Evolutionary conservation across 1,140 invertebrate species (phyloP), one percentile per base, ranked within the genome.

Genomic region (Antheraea mylitta): DNA sequence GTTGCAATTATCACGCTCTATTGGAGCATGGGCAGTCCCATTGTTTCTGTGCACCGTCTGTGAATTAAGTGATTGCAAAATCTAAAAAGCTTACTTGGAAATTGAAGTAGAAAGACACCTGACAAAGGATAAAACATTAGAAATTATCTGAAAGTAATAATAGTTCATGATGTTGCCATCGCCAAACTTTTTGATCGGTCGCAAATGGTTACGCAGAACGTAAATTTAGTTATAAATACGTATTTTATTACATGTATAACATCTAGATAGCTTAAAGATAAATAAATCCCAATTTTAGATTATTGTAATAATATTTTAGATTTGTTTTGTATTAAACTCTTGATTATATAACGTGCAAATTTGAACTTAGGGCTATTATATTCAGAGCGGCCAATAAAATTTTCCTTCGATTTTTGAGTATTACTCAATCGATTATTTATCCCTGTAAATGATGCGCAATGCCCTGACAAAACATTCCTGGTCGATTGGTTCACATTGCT

Each of bases 1-100:
- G 78, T 80, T 77, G 82, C 79, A 85, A 85, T 83, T 86, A 81
- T 73, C 75, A 84, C 81, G 88, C 86, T 90, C 88, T 86, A 90
- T 82, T 87, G 83, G 83, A 90, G 85, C 87, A 82, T 87, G 80
- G 63, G 72, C 65, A 61, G 67, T 61, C 13, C 69, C 69, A 81
- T 89, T 87, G 85, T 89, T 79, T 76, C 64, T 79, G 77, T n/a
- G 19, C 76, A 78, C 42, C 38, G 61, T 68, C 76, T 81, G 83
- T 82, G 79, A 89, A 82, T n/a, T 64, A 37, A 58, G 38, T 19
- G 45, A 53, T 53, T 53, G 45, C 16, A 11, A 16, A 53, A 53
- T 16, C 7, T 53, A 16, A 42, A 42, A 16, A 53, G 6, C 45
- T 53, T 53, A 16, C 45, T 6, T 53, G 45, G 11, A n/a, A 53